phyloP scores from a whole-genome alignment of 1,140 invertebrate species.

The Pseudachorutes palmiensis region DNA sequence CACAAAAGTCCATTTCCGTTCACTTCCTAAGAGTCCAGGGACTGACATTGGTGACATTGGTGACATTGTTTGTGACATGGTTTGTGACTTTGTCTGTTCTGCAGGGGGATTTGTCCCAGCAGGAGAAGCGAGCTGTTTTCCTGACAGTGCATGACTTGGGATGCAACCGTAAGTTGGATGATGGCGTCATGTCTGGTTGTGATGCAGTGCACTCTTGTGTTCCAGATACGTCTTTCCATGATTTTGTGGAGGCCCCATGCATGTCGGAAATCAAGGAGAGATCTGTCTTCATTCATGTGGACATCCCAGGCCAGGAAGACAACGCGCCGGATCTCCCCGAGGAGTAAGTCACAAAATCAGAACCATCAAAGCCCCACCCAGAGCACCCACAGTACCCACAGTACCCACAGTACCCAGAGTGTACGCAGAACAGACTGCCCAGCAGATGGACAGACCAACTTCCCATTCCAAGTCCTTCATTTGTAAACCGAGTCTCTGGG shows the following conservation, averaged over 20 bases:
- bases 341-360: constrained; percentile 54
- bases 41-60: no score
- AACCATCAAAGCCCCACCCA: no score
- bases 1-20: no score
- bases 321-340: constrained; percentile 60
- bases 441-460: no score
- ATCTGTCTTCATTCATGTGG: constrained; percentile 79
- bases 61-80: no score
- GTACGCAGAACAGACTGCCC: no score
- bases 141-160: constrained; percentile 83
- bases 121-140: constrained; percentile 70
- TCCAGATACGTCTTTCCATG: constrained; percentile 62
- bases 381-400: no score
- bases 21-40: no score
- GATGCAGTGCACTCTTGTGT: constrained; percentile 2
- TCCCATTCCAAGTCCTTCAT: no score
- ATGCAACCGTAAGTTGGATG: constrained; percentile 74
- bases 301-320: constrained; percentile 80
- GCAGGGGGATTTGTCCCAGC: constrained; percentile 66
- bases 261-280: constrained; percentile 77
- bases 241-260: constrained; percentile 66
- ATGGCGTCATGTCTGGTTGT: constrained; percentile 4
- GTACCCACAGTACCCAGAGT: no score
- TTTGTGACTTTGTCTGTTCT: constrained; percentile 39
- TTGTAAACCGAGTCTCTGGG: no score